Base-by-base conservation (phyloP, 2,113 vertebrate genomes). In the Dicentrarchus labrax region DNA sequence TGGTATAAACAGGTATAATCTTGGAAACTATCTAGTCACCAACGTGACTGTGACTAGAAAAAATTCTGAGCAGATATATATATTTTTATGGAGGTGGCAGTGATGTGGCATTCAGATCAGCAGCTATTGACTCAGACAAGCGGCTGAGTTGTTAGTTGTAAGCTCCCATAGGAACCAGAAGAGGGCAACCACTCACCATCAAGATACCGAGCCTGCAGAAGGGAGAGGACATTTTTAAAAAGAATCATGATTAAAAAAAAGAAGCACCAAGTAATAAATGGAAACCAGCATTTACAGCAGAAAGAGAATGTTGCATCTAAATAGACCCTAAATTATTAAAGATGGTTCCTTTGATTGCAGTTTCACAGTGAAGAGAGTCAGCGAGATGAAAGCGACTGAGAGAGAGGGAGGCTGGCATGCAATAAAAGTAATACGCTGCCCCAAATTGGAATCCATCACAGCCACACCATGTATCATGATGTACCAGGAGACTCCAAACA, bases 161-260 rank as follows among this genome's bases (percentile, higher is more conserved):
- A 3, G 2, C 57, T 66, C 76, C 19, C 75, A 78, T 2, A 68
- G 54, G 6, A 81, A 83, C 91, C 93, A 90, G 57, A 74, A 91
- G 92, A 88, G 89, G 91, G 90, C 89, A 83, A 73, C 54, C 67
- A 73, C 21, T 84, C 47, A 81, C 86, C 65, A 67, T 22, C 1
- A 64, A 53, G 11, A 72, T 17, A 36, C 0, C 16, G 38, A 70
- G 38, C 38, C 21, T 5, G 0, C 5, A 10, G 22, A 6, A 1
- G 1, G 22, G 45, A 7, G 9, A 12, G 16, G 50, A 45, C 30
- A 30, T 30, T 24, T 51, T 48, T 17, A 61, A 59, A 79, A 60
- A 9, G 17, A 13, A 75, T 65, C 3, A 24, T 10, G 24, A 64
- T 50, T 8, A 8, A 38, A 39, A 59, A 39, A 30, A 30, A 30